These are phyloP conservation scores for Drosophila bifasciata DNA, from an alignment of 1,140 invertebrate species.

Conservation along the genomic window DNA sequence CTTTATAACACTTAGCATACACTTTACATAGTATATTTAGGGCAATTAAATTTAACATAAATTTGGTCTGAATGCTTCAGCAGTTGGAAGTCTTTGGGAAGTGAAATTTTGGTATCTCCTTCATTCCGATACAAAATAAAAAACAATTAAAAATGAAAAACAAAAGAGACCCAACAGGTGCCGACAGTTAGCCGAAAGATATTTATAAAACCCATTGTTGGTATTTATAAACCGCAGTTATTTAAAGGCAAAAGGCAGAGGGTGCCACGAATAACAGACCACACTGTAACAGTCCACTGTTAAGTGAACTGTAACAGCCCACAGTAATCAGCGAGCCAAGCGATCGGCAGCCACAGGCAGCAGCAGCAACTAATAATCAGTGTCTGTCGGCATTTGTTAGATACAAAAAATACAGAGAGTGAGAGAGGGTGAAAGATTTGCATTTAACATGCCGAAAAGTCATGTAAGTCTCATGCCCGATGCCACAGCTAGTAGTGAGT, in stretches of 20 bases:
- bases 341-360: slow-evolving; percentile 18
- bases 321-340: slow-evolving; percentile 41
- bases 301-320: too few species aligned
- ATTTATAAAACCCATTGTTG: not conserved
- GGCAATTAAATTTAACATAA: too few species aligned
- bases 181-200: too few species aligned
- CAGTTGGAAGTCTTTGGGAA: too few species aligned
- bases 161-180: not conserved
- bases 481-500: too few species aligned
- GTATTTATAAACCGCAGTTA: slow-evolving; percentile 13
- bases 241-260: slow-evolving; percentile 1
- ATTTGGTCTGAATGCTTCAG: too few species aligned
- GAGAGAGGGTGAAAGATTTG: slow-evolving; percentile 46
- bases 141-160: not conserved
- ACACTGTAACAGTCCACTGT: too few species aligned
- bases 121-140: too few species aligned
- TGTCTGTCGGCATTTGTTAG: slow-evolving; percentile 51
- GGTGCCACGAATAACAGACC: not conserved
- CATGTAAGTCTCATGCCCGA: slow-evolving; percentile 67
- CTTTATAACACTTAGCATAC: too few species aligned
- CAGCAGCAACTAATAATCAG: slow-evolving; percentile 36
- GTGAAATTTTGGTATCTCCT: too few species aligned
- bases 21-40: too few species aligned
- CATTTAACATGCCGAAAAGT: slow-evolving; percentile 73
- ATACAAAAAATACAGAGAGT: not conserved